phyloP scores from a whole-genome alignment of 2,888 invertebrate species.

The Luperina testacea region DNA sequence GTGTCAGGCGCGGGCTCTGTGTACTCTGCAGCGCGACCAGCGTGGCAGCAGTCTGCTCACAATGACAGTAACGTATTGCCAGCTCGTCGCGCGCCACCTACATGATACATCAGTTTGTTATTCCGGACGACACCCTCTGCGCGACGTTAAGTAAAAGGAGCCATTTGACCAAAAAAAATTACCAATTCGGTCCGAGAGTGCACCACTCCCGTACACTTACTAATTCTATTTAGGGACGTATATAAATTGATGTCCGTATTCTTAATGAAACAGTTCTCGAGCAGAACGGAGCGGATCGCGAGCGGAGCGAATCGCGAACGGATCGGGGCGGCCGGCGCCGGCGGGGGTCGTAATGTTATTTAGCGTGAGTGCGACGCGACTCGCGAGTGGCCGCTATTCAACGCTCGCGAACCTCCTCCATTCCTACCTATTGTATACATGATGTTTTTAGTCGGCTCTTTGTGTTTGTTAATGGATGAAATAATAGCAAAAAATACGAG shows the following conservation, averaged over 20 bases:
- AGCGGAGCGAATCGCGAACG: background rate
- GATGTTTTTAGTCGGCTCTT: conserved; percentile 5
- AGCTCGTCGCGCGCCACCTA: background rate
- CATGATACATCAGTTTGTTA: conserved; percentile 20
- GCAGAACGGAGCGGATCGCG: background rate
- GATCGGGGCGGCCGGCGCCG: background rate
- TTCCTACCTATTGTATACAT: conserved; percentile 37
- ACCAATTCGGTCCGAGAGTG: conserved; percentile 22
- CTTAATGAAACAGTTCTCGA: conserved; percentile 49
- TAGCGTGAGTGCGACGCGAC: conserved; percentile 10
- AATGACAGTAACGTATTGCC: background rate
- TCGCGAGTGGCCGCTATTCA: conserved; percentile 34
- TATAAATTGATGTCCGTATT: conserved; percentile 48
- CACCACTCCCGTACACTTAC: conserved; percentile 35
- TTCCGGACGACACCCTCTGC: conserved; percentile 22
- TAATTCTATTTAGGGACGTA: conserved; percentile 44
- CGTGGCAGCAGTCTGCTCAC: background rate
- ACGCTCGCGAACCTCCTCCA: background rate
- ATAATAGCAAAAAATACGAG: conserved; percentile 19
- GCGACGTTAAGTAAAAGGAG: conserved; percentile 39
- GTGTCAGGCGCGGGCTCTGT: background rate
- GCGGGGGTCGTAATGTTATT: conserved; percentile 41
- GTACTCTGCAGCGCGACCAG: too few relatives aligned
- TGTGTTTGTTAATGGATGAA: conserved; percentile 43
- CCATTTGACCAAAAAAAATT: conserved; percentile 48